These are phyloP conservation scores for Stomorhina lunata DNA, from an alignment of 2,888 invertebrate genomes.

Conservation along the genomic window DNA sequence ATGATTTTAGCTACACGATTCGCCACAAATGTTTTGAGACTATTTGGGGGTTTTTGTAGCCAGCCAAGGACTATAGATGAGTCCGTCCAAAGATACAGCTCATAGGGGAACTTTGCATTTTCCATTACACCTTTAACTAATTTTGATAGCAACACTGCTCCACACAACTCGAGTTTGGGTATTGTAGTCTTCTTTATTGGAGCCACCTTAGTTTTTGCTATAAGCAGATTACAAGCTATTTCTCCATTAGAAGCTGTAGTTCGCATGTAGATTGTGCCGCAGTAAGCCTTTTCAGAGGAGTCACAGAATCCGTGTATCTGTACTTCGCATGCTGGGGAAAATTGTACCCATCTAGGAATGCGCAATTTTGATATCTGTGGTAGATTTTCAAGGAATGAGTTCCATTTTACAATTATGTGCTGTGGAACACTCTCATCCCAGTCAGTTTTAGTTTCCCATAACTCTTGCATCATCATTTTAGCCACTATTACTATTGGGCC, in stretches of 20 bases:
- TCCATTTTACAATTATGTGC: not conserved
- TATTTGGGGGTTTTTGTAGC: not conserved
- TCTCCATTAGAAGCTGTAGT: not conserved
- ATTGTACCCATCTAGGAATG: constrained; percentile 19
- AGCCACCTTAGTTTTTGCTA: no score
- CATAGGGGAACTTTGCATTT: not conserved
- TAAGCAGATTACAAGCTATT: not conserved
- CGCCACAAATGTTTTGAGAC: constrained; percentile 12
- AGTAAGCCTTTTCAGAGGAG: constrained; percentile 12
- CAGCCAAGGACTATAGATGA: no score
- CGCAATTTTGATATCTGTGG: not conserved
- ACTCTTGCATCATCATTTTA: constrained; percentile 17
- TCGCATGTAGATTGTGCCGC: no score
- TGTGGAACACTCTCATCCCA: constrained; percentile 2
- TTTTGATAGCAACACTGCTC: not conserved
- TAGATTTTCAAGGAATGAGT: not conserved
- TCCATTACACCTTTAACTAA: not conserved
- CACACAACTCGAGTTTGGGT: no score
- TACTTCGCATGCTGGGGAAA: not conserved
- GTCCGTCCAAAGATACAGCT: constrained; percentile 8
- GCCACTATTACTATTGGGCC: constrained; percentile 10
- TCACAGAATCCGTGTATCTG: constrained; percentile 31
- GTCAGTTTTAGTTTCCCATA: not conserved
- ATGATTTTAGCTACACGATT: not conserved
- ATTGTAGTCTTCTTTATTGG: no score